Evolutionary conservation across 2,113 vertebrate genomes (phyloP).

Genomic region (Callipepla californica): DNA sequence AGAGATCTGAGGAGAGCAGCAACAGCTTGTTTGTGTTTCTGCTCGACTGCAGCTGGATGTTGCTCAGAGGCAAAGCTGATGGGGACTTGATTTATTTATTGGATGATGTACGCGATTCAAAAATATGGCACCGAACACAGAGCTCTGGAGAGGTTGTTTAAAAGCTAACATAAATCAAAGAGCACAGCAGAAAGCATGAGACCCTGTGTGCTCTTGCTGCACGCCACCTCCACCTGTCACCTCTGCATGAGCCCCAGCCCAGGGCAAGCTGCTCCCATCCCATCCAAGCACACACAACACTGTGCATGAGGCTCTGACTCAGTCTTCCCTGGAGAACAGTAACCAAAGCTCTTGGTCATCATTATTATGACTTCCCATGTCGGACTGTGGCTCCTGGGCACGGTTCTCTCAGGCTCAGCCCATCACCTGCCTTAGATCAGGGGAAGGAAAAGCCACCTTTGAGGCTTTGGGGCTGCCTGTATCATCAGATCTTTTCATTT

Average conservation of each 20-base stretch:
- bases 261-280: background rate
- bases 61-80: slow-evolving; percentile 46
- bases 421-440: background rate
- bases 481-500: background rate
- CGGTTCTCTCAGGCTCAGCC: background rate
- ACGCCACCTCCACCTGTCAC: background rate
- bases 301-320: background rate
- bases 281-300: rapidly evolving
- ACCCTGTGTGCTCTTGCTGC: background rate
- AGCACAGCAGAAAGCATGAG: background rate
- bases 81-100: slow-evolving; percentile 14
- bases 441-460: background rate
- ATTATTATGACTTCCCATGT: background rate
- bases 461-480: background rate
- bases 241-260: background rate
- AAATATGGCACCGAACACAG: background rate
- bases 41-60: slow-evolving; percentile 33
- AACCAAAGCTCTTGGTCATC: rapidly evolving
- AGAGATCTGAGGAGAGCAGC: background rate
- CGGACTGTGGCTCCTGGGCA: background rate
- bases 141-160: background rate
- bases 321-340: background rate
- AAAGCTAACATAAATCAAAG: background rate
- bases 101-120: background rate
- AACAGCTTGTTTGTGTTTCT: background rate